A percentile compares a stretch with the other conserved stretches of the same genome.
phyloP scores from a whole-genome alignment of 2,888 invertebrate species.

The Stenotaenia linearis region DNA sequence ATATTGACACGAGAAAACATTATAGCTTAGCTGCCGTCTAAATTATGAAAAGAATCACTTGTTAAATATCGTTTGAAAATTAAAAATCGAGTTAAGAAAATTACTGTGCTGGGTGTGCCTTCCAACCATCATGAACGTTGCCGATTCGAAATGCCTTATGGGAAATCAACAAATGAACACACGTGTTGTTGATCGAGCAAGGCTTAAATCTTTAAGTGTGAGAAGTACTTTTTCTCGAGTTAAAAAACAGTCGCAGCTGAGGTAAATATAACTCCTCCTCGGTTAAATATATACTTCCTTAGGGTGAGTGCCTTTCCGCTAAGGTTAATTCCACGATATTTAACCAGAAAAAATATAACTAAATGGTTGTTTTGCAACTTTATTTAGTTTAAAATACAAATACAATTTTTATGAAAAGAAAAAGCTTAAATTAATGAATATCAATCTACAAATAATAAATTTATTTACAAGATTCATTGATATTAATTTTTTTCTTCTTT shows the following conservation, averaged over 20 bases:
- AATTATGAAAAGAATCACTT: neutral
- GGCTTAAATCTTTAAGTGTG: neutral
- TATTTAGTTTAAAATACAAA: neutral
- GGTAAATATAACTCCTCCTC: neutral
- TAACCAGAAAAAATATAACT: neutral
- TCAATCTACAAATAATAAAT: neutral
- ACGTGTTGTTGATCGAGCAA: neutral
- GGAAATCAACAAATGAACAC: conserved; percentile 10
- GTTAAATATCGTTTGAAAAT: neutral
- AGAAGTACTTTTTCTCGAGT: neutral
- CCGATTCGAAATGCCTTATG: conserved; percentile 9
- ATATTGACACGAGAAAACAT: neutral
- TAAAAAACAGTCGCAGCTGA: neutral
- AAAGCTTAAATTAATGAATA: neutral
- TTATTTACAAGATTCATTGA: neutral
- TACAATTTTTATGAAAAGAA: neutral
- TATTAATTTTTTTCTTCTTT: neutral
- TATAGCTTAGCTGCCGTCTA: neutral
- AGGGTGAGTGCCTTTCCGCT: neutral
- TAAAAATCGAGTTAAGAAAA: neutral
- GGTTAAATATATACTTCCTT: neutral
- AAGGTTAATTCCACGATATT: neutral
- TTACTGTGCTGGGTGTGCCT: conserved; percentile 16
- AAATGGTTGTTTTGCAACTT: neutral
- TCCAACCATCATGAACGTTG: neutral